Percentiles rank a stretch among this genome's conserved stretches.
These are phyloP conservation scores for Probosciger aterrimus DNA, from an alignment of 2,113 vertebrate genomes.

Conservation along the genomic window DNA sequence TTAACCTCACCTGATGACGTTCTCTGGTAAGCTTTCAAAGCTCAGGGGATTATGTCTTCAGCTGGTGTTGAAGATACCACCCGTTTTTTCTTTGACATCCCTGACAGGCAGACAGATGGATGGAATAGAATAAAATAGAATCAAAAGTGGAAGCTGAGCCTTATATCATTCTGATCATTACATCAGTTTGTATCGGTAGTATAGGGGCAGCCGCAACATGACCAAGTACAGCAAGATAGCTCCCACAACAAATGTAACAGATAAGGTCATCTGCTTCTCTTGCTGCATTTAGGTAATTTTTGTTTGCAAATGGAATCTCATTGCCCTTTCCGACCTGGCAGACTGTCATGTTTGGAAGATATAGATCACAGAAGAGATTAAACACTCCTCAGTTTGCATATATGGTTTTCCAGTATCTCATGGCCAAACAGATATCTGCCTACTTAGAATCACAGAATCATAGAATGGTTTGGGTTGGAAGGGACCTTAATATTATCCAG, in stretches of 20 bases:
- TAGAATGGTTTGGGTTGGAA: not conserved
- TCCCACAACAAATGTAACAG: not conserved
- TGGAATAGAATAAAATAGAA: not conserved
- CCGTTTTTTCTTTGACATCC: not conserved
- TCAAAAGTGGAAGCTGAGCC: not conserved
- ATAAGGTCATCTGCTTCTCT: not conserved
- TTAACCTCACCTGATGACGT: constrained; percentile 64
- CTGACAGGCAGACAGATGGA: not conserved
- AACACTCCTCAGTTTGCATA: not conserved
- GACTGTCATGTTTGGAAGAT: not conserved
- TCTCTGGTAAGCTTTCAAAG: constrained; percentile 61
- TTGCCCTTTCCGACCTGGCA: not conserved
- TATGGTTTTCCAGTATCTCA: not conserved
- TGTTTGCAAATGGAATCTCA: not conserved
- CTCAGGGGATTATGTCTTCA: not conserved
- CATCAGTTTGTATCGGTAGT: not conserved
- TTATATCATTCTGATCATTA: not conserved
- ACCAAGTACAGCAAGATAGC: not conserved
- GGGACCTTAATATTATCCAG: not conserved
- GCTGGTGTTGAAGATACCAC: not conserved
- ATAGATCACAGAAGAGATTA: not conserved
- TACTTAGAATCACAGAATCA: not conserved
- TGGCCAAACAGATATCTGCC: not conserved
- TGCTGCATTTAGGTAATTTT: not conserved
- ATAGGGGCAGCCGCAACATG: not conserved